Evolutionary conservation across 1,140 invertebrate genomes (phyloP), one percentile per base, ranked within the genome.

Genomic region (Lineus longissimus): DNA sequence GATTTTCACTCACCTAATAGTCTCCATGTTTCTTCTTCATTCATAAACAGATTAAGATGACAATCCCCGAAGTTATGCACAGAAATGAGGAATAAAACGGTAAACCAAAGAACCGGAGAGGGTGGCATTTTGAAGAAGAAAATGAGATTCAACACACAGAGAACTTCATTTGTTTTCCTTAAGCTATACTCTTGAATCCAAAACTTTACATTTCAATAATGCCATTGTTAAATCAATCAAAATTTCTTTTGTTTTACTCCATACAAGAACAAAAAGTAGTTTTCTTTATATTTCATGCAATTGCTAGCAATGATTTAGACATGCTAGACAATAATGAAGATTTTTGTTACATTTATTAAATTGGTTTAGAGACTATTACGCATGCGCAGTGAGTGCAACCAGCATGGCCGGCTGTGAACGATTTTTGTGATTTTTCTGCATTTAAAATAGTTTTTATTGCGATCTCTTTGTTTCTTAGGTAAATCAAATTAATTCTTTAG

Each of bases 31-130:
- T 76, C 75, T 43, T 61, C 59, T 51, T 70, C 62, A 60, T 73
- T 70, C 68, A 76, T 67, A 57, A 70, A 76, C 55, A 76, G 64
- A 66, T 75, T 75, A 36, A 76, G 63, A 59, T 75, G 61, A 15
- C 66, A 62, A 45, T 58, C 62, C 19, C 65, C 55, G 55, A 30
- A 59, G 56, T 33, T 23, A 33, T 22, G 29, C 29, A 30, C 19
- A 54, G 25, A 27, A 22, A 54, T 54, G 9, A 54, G 25, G 25
- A 54, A 22, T 27, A 27, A 22, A 17, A 22, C 17, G 17, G 47
- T 23, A 22, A 54, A 27, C 47, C 25, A 54, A 22, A 54, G 19
- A 23, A 9, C 25, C 47, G 25, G 19, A 54, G 25, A 23, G 19
- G 25, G 47, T 4, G 25, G 19, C 19, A 54, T 23, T 23, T 54